phyloP scores from a whole-genome alignment of 1,140 invertebrate genomes.

The Pogonognathellus flavescens region DNA sequence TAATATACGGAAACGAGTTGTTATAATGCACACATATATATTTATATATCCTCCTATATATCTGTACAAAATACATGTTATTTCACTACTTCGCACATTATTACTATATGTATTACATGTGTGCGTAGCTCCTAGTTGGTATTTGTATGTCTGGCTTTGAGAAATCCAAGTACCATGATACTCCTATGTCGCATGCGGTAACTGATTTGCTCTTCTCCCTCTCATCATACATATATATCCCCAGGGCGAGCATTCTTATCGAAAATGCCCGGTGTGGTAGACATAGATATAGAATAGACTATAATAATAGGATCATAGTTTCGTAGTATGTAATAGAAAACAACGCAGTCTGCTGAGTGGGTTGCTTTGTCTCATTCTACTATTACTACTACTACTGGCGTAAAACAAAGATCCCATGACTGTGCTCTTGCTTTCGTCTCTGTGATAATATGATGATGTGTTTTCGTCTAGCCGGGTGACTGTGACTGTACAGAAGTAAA shows the following conservation, averaged over 20 bases:
- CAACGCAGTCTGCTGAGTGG: constrained; percentile 2
- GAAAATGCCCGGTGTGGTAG: background rate
- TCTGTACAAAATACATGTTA: no score
- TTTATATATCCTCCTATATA: background rate
- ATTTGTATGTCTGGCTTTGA: no score
- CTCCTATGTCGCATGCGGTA: constrained; percentile 24
- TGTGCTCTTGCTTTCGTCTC: background rate
- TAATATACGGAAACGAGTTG: background rate
- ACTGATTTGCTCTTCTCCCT: constrained; percentile 3
- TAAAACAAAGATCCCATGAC: constrained; percentile 34
- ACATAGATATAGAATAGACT: background rate
- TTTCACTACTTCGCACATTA: no score
- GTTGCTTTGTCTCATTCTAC: background rate
- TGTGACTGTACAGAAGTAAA: no score
- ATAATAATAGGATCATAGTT: no score
- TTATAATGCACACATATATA: background rate
- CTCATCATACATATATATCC: constrained; percentile 27
- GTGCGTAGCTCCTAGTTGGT: no score
- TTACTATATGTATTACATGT: no score
- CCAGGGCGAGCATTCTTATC: background rate
- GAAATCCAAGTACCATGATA: no score
- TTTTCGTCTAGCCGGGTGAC: no score
- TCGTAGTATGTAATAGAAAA: background rate
- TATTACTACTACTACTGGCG: background rate
- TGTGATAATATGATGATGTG: no score